A percentile compares a stretch with the other conserved stretches of the same genome.
These are phyloP conservation scores for Oostethus manadensis DNA, from an alignment of 2,113 vertebrate genomes.

Conservation along the genomic window DNA sequence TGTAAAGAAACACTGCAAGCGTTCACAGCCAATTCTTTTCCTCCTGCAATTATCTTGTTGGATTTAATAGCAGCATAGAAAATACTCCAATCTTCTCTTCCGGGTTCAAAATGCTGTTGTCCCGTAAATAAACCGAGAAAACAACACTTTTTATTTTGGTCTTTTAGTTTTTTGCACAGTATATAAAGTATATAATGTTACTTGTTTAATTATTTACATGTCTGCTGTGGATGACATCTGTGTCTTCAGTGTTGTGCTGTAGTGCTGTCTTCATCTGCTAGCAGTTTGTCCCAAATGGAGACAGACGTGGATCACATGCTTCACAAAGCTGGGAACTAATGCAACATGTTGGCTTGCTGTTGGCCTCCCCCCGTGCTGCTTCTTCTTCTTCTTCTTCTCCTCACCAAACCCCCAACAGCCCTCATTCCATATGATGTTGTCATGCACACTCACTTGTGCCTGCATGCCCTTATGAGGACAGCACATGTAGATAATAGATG, in stretches of 20 bases:
- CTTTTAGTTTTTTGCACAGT: too few species aligned
- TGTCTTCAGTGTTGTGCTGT: constrained; percentile 61
- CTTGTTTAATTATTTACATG: constrained; percentile 27
- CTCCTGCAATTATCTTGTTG: too few species aligned
- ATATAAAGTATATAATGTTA: too few species aligned
- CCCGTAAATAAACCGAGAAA: too few species aligned
- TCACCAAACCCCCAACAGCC: constrained; percentile 35
- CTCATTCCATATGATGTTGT: constrained; percentile 36
- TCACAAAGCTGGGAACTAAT: constrained; percentile 65
- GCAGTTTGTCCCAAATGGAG: constrained; percentile 67
- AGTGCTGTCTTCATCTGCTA: constrained; percentile 67
- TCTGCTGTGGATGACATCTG: constrained; percentile 58
- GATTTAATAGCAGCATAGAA: too few species aligned
- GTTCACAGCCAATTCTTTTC: too few species aligned
- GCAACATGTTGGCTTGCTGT: constrained; percentile 56
- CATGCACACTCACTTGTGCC: constrained; percentile 15
- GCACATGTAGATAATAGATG: background rate
- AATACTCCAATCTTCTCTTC: too few species aligned
- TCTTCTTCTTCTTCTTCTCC: constrained; percentile 17
- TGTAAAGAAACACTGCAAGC: too few species aligned
- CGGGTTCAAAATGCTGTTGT: too few species aligned
- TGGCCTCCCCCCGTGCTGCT: constrained; percentile 5
- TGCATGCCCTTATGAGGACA: constrained; percentile 6
- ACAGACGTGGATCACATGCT: constrained; percentile 62
- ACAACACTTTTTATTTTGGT: too few species aligned